These are phyloP conservation scores for Oryzias woworae DNA, from an alignment of 2,113 vertebrate species.

Conservation along the genomic window DNA sequence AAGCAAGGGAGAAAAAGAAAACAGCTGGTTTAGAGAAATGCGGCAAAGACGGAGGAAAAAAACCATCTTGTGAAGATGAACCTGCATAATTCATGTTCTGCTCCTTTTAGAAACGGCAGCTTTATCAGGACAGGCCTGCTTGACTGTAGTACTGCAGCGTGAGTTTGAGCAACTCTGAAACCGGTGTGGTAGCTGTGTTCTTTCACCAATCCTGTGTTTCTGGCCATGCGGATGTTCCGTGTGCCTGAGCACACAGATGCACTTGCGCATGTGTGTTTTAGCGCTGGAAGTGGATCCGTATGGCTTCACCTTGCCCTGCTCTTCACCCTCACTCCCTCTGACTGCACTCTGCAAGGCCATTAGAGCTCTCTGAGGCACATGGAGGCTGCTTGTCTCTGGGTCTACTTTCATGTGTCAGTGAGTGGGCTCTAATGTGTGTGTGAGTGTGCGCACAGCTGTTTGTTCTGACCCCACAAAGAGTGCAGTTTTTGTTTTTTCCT, in stretches of 20 bases:
- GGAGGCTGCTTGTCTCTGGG: conserved; percentile 65
- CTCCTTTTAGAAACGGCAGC: conserved; percentile 82
- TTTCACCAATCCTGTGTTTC: conserved; percentile 35
- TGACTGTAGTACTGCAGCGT: conserved; percentile 68
- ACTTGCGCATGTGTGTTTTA: conserved; percentile 27
- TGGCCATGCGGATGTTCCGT: conserved; percentile 11
- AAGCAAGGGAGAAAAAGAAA: conserved; percentile 54
- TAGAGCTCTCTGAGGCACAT: conserved; percentile 71
- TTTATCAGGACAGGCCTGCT: conserved; percentile 78
- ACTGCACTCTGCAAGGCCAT: conserved; percentile 76
- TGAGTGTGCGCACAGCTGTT: conserved; percentile 16
- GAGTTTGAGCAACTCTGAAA: conserved; percentile 11
- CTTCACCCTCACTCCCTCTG: conserved; percentile 73
- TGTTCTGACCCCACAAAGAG: conserved; percentile 28
- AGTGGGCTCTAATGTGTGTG: conserved; percentile 43
- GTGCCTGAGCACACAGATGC: conserved; percentile 32
- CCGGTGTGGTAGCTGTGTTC: conserved; percentile 46
- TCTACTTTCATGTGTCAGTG: conserved; percentile 75
- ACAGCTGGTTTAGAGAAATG: conserved; percentile 70
- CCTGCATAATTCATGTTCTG: conserved; percentile 82
- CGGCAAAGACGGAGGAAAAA: conserved; percentile 49
- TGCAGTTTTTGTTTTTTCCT: conserved; percentile 3
- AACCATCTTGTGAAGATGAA: conserved; percentile 69
- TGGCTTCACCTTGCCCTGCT: conserved; percentile 78
- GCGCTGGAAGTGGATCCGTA: conserved; percentile 54